Percentiles rank a stretch among this genome's conserved stretches.
Evolutionary conservation across 2,797 vertebrate genomes (phyloP).

Genomic region (Hirundo rustica): DNA sequence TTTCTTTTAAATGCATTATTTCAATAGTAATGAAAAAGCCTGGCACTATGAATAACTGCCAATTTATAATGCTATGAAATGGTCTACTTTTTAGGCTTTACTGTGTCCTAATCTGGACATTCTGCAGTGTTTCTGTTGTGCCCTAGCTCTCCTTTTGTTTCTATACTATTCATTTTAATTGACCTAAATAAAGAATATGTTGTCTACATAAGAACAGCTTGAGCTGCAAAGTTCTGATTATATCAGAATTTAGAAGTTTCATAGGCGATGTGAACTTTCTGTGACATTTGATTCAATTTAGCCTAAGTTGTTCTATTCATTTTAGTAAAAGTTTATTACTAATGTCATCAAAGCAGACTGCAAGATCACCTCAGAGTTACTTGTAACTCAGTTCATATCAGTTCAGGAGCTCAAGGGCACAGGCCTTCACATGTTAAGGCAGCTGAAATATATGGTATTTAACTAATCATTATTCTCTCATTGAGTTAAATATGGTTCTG

Average conservation of each 20-base stretch:
- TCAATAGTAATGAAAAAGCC: neutral
- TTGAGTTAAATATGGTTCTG: neutral
- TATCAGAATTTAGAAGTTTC: neutral
- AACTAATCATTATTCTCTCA: neutral
- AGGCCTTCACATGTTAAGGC: neutral
- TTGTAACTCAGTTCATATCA: neutral
- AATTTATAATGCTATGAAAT: neutral
- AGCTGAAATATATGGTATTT: neutral
- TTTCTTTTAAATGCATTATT: neutral
- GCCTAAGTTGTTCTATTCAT: neutral
- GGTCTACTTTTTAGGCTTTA: accelerated
- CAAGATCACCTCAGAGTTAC: neutral
- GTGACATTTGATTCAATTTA: neutral
- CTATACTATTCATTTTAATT: neutral
- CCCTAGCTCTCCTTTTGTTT: neutral
- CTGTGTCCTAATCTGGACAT: neutral
- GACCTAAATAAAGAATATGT: neutral
- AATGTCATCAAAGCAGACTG: neutral
- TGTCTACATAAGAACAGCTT: neutral
- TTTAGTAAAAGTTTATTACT: slow-evolving; percentile 2
- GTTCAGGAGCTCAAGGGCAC: neutral
- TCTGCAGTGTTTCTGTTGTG: neutral
- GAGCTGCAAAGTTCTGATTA: neutral
- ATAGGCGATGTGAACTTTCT: neutral
- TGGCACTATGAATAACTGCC: neutral